Evolutionary conservation across 2,797 vertebrate genomes (phyloP).

Genomic region (Sebastes oblongus): DNA sequence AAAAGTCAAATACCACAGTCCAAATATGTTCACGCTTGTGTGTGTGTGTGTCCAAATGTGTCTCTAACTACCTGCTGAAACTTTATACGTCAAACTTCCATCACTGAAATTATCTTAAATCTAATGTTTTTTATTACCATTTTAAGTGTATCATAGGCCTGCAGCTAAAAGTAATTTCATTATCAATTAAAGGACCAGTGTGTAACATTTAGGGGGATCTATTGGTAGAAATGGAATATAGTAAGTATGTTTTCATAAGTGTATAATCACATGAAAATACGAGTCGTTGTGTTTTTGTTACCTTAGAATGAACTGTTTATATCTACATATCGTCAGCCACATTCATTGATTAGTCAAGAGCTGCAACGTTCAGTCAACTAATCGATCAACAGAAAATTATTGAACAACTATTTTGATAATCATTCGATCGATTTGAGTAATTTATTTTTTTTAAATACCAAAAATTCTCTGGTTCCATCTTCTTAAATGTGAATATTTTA

Average conservation of each 20-base stretch:
- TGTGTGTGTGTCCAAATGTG: too few species aligned
- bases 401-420: not conserved
- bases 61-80: not conserved
- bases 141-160: not conserved
- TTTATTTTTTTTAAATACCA: not conserved
- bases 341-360: not conserved
- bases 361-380: not conserved
- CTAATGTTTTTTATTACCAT: not conserved
- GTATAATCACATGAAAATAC: too few species aligned
- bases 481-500: too few species aligned
- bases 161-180: not conserved
- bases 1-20: conserved; percentile 37
- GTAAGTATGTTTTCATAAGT: too few species aligned
- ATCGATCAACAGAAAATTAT: not conserved
- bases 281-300: too few species aligned
- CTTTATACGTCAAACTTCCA: not conserved
- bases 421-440: not conserved
- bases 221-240: too few species aligned
- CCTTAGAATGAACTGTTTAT: too few species aligned
- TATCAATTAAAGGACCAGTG: not conserved
- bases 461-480: too few species aligned
- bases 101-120: not conserved
- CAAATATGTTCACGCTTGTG: conserved; percentile 19
- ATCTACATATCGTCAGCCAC: too few species aligned
- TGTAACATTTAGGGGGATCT: too few species aligned